Evolutionary conservation across 2,113 vertebrate genomes (phyloP), one percentile per base, ranked within the genome.

Genomic region (Corythornis cristatus): DNA sequence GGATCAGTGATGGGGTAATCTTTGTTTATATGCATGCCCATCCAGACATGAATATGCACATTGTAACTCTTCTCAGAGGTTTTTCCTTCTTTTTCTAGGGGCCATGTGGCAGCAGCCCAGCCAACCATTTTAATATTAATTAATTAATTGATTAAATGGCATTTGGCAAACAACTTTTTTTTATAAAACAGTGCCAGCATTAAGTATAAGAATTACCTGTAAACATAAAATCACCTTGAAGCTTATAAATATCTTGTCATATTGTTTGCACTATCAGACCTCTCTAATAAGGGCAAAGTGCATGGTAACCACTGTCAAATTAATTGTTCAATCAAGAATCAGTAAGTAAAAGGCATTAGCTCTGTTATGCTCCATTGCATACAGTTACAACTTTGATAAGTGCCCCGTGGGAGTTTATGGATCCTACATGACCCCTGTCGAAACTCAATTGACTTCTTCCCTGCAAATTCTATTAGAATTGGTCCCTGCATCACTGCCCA

Each of bases 191-290:
- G 19, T 14, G 8, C 66, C 8, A 86, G 43, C 37, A 65, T 42
- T 78, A 82, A 64, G 23, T 29, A 33, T 28, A 73, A 92, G 48
- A 88, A 93, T 48, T 76, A 92, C n/a, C 61, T 71, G 29, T 85
- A 93, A 96, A 93, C 90, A 92, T 66, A 88, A 91, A 90, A 86
- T 94, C 93, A 96, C 95, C 92, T 96, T 95, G 89, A 87, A 92
- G 87, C 75, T 89, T 88, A 81, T 22, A 86, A 93, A 81, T 8
- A 45, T 68, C 85, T 58, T 81, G 9, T 83, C 82, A 86, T 35
- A 86, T 50, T 70, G 57, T 85, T 86, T 84, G 40, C 35, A 83
- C 66, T 45, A 83, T 78, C 81, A 89, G 73, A 82, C 35, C 43
- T 70, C 48, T 33, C 70, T 53, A 67, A 77, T 60, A 79, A 76